These are phyloP conservation scores for Anthoscopus minutus DNA, from an alignment of 2,113 vertebrate genomes.

Conservation along the genomic window DNA sequence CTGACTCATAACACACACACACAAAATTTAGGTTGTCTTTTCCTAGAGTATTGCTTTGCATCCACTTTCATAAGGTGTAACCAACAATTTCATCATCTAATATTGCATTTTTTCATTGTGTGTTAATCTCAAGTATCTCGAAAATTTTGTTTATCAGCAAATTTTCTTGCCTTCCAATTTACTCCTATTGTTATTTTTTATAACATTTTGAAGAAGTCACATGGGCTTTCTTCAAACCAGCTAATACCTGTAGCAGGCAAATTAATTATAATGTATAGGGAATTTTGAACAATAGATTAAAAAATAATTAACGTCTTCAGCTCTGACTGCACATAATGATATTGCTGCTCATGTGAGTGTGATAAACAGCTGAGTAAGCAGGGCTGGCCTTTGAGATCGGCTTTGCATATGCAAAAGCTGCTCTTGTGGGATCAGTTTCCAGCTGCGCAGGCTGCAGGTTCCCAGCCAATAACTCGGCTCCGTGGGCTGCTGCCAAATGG, in stretches of 20 bases:
- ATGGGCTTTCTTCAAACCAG: neutral
- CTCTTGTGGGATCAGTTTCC: neutral
- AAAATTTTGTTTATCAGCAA: neutral
- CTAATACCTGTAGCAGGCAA: neutral
- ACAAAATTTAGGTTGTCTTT: neutral
- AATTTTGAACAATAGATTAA: neutral
- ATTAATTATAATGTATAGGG: neutral
- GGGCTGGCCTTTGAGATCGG: neutral
- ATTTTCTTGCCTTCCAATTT: neutral
- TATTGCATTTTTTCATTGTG: neutral
- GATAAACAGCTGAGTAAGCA: neutral
- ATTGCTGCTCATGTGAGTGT: neutral
- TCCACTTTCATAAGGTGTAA: neutral
- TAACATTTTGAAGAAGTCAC: neutral
- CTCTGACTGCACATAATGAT: neutral
- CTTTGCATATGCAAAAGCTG: neutral
- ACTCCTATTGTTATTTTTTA: neutral
- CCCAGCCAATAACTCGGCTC: neutral
- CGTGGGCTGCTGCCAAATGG: neutral
- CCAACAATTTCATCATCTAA: neutral
- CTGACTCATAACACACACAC: neutral
- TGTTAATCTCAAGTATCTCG: neutral
- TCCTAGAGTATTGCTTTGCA: neutral
- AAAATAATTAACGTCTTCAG: neutral
- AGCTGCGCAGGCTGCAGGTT: neutral